These are phyloP conservation scores for Sclerodermus sp. DNA, from an alignment of 2,888 invertebrate genomes.

Conservation along the genomic window DNA sequence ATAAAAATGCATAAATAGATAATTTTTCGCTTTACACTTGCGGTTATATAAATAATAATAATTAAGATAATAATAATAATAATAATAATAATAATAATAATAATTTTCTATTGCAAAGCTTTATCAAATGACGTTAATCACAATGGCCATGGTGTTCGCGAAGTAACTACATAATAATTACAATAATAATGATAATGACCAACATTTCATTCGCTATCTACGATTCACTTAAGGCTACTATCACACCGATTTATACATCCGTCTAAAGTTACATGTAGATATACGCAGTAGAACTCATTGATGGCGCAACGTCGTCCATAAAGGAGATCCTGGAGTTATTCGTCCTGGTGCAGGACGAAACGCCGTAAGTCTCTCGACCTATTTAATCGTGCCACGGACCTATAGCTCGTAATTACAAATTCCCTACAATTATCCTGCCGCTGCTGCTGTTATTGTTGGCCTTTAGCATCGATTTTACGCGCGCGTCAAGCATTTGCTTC, in stretches of 20 bases:
- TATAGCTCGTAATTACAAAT: not conserved
- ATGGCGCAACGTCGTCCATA: no score
- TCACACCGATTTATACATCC: slow-evolving; percentile 57
- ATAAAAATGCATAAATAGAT: slow-evolving; percentile 28
- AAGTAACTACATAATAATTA: slow-evolving; percentile 32
- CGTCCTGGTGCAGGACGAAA: no score
- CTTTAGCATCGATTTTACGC: no score
- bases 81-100: slow-evolving; percentile 16
- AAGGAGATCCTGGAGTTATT: no score
- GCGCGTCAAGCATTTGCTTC: slow-evolving; percentile 14
- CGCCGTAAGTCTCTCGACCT: no score
- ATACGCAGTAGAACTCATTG: no score
- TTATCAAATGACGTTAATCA: slow-evolving; percentile 19
- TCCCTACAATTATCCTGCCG: no score
- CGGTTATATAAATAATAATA: slow-evolving; percentile 16
- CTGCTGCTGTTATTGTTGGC: no score
- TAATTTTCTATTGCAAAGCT: slow-evolving; percentile 25
- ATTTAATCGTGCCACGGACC: no score
- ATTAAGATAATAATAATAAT: slow-evolving; percentile 12
- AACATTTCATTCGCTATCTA: slow-evolving; percentile 47
- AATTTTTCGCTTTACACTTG: not conserved
- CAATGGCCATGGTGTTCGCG: slow-evolving; percentile 14
- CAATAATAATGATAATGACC: slow-evolving; percentile 29
- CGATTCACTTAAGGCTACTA: slow-evolving; percentile 52
- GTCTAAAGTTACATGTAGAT: slow-evolving; percentile 38